phyloP scores from a whole-genome alignment of 2,888 invertebrate genomes.

The Horisme vitalbata region DNA sequence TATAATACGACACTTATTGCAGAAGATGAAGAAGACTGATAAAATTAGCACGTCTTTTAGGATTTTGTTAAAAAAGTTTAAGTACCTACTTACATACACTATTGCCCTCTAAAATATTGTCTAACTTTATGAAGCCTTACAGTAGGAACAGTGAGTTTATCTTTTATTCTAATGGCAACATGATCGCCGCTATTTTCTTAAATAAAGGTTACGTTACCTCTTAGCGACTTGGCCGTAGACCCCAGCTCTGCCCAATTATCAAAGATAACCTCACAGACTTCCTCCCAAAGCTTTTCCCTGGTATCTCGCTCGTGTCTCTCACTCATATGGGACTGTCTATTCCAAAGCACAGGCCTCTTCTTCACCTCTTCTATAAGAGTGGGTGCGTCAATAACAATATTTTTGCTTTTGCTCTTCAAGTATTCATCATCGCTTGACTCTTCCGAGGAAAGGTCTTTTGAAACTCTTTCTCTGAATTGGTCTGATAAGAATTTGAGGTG shows the following conservation, averaged over 20 bases:
- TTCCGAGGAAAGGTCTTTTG: not conserved
- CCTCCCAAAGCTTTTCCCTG: slow-evolving; percentile 5
- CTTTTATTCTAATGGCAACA: too few relatives aligned
- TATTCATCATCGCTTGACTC: not conserved
- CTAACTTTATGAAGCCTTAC: too few relatives aligned
- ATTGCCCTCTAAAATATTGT: too few relatives aligned
- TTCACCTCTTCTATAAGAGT: slow-evolving; percentile 13
- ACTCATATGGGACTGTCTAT: slow-evolving; percentile 6
- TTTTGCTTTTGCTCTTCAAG: not conserved
- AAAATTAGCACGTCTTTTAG: too few relatives aligned
- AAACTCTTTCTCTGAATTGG: slow-evolving; percentile 1
- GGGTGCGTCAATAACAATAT: not conserved
- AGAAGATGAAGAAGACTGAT: too few relatives aligned
- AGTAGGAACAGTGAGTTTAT: too few relatives aligned
- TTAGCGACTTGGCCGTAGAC: slow-evolving; percentile 3
- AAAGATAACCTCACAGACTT: slow-evolving; percentile 11
- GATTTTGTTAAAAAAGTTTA: too few relatives aligned
- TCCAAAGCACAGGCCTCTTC: slow-evolving; percentile 14
- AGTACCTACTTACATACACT: too few relatives aligned
- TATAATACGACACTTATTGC: too few relatives aligned
- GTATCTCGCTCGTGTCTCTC: not conserved
- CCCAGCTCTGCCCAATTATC: slow-evolving; percentile 10
- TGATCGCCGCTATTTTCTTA: too few relatives aligned
- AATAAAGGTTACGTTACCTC: too few relatives aligned
- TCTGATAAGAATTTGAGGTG: slow-evolving; percentile 6